phyloP scores from a whole-genome alignment of 1,140 invertebrate genomes.

The Ooceraea biroi region DNA sequence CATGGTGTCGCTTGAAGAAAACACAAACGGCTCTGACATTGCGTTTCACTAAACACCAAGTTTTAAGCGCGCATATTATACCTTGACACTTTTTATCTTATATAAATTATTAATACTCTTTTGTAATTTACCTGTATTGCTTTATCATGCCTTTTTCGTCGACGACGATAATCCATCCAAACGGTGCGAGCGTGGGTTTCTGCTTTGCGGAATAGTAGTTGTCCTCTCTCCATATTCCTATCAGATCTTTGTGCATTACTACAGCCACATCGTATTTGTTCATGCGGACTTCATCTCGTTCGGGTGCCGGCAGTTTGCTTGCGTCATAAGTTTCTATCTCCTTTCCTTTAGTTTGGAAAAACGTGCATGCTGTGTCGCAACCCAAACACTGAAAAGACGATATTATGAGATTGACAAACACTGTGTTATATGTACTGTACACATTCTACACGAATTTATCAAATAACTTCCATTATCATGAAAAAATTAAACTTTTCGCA shows the following conservation, averaged over 20 bases:
- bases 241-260: constrained; percentile 75
- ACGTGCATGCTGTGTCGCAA: constrained; percentile 79
- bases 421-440: background rate
- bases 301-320: constrained; percentile 82
- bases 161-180: constrained; percentile 82
- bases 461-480: background rate
- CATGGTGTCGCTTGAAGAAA: no score
- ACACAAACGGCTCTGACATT: no score
- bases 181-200: constrained; percentile 70
- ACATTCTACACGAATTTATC: background rate
- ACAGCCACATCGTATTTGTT: constrained; percentile 82
- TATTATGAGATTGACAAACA: constrained; percentile 31
- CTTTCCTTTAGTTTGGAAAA: constrained; percentile 72
- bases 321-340: constrained; percentile 81
- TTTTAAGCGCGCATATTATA: background rate
- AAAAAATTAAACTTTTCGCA: background rate
- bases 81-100: background rate
- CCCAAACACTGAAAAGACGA: constrained; percentile 79
- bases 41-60: no score
- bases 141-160: constrained; percentile 77
- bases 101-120: background rate
- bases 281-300: constrained; percentile 76
- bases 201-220: constrained; percentile 79
- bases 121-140: constrained; percentile 75
- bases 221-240: constrained; percentile 78